These are phyloP conservation scores for Agapornis roseicollis DNA, from an alignment of 2,113 vertebrate genomes.

Conservation along the genomic window DNA sequence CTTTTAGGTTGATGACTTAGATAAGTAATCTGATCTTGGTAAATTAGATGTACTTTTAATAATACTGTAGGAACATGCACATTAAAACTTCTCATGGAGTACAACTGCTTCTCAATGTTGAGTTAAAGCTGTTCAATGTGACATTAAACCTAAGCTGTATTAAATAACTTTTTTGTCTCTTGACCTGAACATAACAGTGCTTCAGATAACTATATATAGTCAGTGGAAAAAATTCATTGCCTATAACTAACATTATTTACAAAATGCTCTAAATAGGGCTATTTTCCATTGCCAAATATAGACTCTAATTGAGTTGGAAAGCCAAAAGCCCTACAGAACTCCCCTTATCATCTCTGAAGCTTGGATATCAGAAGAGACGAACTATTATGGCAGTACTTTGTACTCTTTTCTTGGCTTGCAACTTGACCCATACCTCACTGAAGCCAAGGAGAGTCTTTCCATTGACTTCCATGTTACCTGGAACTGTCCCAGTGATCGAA, in stretches of 20 bases:
- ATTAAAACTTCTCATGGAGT: not conserved
- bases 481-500: not conserved
- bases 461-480: not conserved
- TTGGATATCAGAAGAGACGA: not conserved
- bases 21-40: not conserved
- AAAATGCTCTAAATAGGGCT: slow-evolving; percentile 23
- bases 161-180: not conserved
- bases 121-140: not conserved
- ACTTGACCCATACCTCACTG: not conserved
- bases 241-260: not conserved
- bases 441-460: not conserved
- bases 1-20: not conserved
- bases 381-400: not conserved
- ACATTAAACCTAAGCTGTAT: not conserved
- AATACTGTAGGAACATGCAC: too few species aligned
- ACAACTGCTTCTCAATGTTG: not conserved
- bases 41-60: not conserved
- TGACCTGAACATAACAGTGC: not conserved
- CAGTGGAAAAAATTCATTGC: not conserved
- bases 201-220: slow-evolving; percentile 25
- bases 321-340: not conserved
- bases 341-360: not conserved
- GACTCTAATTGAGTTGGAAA: not conserved
- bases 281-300: slow-evolving; percentile 30
- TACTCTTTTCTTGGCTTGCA: not conserved